Percentiles rank a stretch among this genome's conserved stretches.
These are phyloP conservation scores for Mesopsocus fuscifrons DNA, from an alignment of 2,888 invertebrate species.

Conservation along the genomic window DNA sequence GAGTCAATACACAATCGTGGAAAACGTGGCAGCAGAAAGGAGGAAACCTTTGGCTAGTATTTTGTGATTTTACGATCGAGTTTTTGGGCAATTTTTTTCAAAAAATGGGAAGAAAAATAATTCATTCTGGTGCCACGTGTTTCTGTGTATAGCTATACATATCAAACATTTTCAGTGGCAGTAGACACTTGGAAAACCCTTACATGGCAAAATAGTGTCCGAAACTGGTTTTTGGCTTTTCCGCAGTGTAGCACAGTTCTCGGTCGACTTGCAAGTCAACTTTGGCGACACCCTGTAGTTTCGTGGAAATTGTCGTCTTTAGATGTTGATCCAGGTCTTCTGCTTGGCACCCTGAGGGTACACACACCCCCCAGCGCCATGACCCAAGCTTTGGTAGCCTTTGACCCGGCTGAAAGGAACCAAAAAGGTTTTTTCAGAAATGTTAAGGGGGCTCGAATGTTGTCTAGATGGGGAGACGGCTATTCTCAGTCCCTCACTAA, in stretches of 20 bases:
- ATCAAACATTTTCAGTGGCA: too few species aligned
- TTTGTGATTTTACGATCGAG: too few species aligned
- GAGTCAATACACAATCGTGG: too few species aligned
- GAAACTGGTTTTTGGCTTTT: constrained; percentile 12
- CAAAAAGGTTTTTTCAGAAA: constrained; percentile 1
- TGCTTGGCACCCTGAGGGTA: constrained; percentile 34
- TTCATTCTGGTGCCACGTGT: too few species aligned
- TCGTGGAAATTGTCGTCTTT: constrained; percentile 17
- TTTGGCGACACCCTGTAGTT: constrained; percentile 23
- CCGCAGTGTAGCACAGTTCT: constrained; percentile 29
- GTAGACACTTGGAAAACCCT: too few species aligned
- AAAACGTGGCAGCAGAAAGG: too few species aligned
- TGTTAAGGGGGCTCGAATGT: constrained; percentile 25
- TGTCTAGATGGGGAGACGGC: constrained; percentile 19
- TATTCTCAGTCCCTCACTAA: constrained; percentile 25
- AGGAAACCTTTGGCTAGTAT: too few species aligned
- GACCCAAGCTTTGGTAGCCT: constrained; percentile 36
- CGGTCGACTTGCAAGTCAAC: constrained; percentile 27
- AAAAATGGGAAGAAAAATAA: too few species aligned
- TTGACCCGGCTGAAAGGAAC: constrained; percentile 31
- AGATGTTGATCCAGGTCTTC: constrained; percentile 32
- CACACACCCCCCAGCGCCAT: constrained; percentile 36
- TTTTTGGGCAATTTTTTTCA: too few species aligned
- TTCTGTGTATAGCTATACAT: too few species aligned
- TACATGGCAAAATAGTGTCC: constrained; percentile 26